These are phyloP conservation scores for Brachyhypopomus occidentalis DNA, from an alignment of 2,113 vertebrate genomes.

Conservation along the genomic window DNA sequence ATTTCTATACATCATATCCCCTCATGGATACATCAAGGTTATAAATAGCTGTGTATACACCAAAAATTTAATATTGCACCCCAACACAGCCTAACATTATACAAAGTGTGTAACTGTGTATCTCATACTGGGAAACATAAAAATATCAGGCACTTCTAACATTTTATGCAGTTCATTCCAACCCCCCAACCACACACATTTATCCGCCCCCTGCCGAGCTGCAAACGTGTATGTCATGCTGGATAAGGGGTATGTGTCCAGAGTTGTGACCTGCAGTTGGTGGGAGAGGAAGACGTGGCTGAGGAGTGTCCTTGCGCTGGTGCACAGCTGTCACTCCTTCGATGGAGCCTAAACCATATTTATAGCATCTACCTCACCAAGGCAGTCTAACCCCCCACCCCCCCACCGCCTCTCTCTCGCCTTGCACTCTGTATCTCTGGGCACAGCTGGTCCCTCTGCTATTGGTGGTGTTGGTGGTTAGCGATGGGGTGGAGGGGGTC, in stretches of 20 bases:
- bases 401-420: conserved; percentile 4
- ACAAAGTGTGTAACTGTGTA: not conserved
- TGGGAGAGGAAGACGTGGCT: conserved; percentile 9
- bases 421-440: conserved; percentile 60
- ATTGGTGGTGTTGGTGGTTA: conserved; percentile 55
- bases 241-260: conserved; percentile 23
- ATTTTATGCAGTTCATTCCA: too few relatives aligned
- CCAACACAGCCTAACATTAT: too few relatives aligned
- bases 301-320: conserved; percentile 68
- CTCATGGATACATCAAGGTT: conserved; percentile 13
- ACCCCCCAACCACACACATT: too few relatives aligned
- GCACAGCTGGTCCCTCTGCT: conserved; percentile 80
- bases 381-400: conserved; percentile 60
- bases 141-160: too few relatives aligned
- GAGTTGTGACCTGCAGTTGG: conserved; percentile 17
- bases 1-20: conserved; percentile 22
- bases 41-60: not conserved
- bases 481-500: not conserved
- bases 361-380: conserved; percentile 78
- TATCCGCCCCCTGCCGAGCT: not conserved
- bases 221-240: not conserved
- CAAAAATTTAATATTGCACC: not conserved
- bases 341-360: conserved; percentile 71
- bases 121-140: not conserved
- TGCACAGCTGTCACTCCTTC: conserved; percentile 79